phyloP scores from a whole-genome alignment of 2,113 vertebrate species.

The Dryoscopus gambensis region DNA sequence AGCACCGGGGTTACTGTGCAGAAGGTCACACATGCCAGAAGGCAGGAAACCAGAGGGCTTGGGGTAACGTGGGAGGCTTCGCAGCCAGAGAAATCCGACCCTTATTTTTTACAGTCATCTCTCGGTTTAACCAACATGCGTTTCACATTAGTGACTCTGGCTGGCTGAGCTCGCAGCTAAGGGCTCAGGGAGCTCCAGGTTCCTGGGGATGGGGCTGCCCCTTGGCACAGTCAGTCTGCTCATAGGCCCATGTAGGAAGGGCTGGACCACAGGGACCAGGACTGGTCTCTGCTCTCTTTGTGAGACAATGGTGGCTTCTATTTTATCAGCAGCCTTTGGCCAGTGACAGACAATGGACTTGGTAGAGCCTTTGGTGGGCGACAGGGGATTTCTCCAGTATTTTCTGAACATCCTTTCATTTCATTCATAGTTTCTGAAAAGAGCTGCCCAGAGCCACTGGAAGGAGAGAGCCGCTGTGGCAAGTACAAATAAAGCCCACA shows the following conservation, averaged over 20 bases:
- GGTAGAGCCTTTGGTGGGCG: not conserved
- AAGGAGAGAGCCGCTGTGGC: fast-evolving
- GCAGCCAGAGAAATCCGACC: not conserved
- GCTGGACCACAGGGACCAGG: not conserved
- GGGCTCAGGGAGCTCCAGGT: not conserved
- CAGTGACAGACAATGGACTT: not conserved
- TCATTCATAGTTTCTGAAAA: not conserved
- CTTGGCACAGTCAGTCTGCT: not conserved
- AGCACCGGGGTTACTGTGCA: not conserved
- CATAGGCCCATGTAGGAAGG: fast-evolving
- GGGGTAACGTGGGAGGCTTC: not conserved
- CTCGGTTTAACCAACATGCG: not conserved
- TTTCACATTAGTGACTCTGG: not conserved
- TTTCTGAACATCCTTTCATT: not conserved
- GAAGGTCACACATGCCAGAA: constrained; percentile 29
- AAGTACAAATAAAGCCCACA: not conserved
- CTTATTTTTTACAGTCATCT: constrained; percentile 13
- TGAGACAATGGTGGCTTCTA: fast-evolving
- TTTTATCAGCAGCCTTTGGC: not conserved
- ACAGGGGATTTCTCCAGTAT: not conserved
- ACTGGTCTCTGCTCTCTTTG: not conserved
- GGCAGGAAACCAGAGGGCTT: constrained; percentile 17
- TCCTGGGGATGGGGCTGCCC: not conserved
- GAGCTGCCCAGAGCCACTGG: not conserved
- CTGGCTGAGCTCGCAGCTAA: not conserved